Evolutionary conservation across 2,113 vertebrate genomes (phyloP), one percentile per base, ranked within the genome.

Genomic region (Ophiodon elongatus): DNA sequence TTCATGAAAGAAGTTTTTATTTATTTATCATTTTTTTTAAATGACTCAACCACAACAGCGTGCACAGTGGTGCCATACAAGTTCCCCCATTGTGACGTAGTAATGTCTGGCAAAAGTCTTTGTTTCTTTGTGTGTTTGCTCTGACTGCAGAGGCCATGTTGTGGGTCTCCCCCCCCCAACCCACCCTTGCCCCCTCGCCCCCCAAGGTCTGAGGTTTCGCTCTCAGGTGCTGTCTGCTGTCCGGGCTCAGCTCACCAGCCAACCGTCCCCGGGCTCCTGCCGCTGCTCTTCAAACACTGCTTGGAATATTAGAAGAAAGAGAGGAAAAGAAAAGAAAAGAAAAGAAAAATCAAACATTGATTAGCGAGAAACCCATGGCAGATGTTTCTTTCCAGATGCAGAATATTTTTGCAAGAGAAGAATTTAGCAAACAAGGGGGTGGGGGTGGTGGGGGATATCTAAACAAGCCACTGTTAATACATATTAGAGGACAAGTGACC

Each of bases 231-330:
- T 37, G 71, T 71, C 57, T 68, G 67, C 73, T 68, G 62, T 76
- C 64, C 81, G 63, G 79, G 79, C 75, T 73, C 0, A 37, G 60
- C 88, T 80, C 88, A 90, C 80, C 76, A 82, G 84, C 87, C 41
- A 78, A 54, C 64, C 70, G 66, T 86, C 92, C 91, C 57, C 85
- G 73, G 92, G 92, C 93, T 86, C 70, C 77, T 21, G 52, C 77
- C 47, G 65, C 76, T 79, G 77, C 80, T 86, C 93, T 92, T 95
- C 93, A 94, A 95, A 94, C 88, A 76, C 56, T 52, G 65, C 80
- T 79, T 73, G 64, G 86, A 88, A 85, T 71, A 80, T 56, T 13
- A 59, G 25, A 62, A 41, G 65, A 63, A 77, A 43, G 82, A 56
- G 43, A 45, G 43, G 43, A 67, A 75, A 73, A 9, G 72, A 8